Base-by-base conservation (phyloP, 2,797 vertebrate species). In the Argyrosomus regius region DNA sequence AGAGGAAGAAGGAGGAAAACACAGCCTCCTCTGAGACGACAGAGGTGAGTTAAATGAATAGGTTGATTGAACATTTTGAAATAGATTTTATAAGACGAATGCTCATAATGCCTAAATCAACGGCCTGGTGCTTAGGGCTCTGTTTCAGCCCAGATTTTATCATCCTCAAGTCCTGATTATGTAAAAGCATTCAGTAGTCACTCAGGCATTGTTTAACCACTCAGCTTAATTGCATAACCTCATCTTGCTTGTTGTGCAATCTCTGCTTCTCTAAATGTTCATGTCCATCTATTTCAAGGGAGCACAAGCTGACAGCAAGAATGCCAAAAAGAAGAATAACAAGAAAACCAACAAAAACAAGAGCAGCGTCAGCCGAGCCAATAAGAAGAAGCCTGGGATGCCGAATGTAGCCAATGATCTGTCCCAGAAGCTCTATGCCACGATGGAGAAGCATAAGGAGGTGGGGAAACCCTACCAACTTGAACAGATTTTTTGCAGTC, bases 401-500 rank as follows among this genome's bases (percentile, higher is more conserved):
- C 98, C 98, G 77, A 99, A 97, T 17, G 98, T 99, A 89, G 97
- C 97, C 91, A 99, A 98, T 26, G 98, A 99, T 90, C 93, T 99
- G 80, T 99, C 98, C 48, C 98, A 99, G 95, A 99, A 99, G 91
- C 97, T 99, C 57, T 99, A 99, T 0, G 98, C 98, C 90, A 97
- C 97, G 18, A 97, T 99, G 98, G 98, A 99, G 93, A 99, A 99
- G 91, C 98, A 99, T 92, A 99, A 99, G 91, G 98, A 99, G 98
- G 98, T 99, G 78, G 26, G 35, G 70, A 61, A 75, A 69, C 46
- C 20, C 24, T 41, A 31, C 16, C 5, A 46, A 45, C 59, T 58
- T 0, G 22, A 78, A 49, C 49, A 41, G 10, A 26, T 41, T 46
- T 28, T 43, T 28, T 48, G 8, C 53, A 41, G 2, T 54, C 13